These are phyloP conservation scores for Luidia sarsii DNA, from an alignment of 53 echinoderm and acorn worm genomes.

Conservation along the genomic window DNA sequence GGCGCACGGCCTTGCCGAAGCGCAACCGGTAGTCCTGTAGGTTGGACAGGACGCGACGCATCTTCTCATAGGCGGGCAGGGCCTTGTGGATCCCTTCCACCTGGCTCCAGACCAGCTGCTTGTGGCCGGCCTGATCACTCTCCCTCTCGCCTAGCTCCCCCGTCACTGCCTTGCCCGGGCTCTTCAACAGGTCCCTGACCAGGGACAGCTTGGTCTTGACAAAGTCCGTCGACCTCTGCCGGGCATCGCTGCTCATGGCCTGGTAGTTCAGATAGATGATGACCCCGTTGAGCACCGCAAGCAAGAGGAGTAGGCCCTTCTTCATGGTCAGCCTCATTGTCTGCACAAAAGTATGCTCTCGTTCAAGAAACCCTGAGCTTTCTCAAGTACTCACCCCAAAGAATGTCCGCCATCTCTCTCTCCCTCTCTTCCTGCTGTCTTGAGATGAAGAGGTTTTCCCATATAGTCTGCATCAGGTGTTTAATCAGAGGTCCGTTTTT, in stretches of 20 bases:
- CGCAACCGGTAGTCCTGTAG: conserved; percentile 65
- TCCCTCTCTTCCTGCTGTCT: no score
- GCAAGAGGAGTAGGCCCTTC: conserved; percentile 22
- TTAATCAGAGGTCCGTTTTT: no score
- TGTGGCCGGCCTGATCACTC: background rate
- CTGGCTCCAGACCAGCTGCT: conserved; percentile 60
- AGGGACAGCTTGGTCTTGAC: conserved; percentile 58
- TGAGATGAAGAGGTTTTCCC: no score
- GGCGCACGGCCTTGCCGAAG: conserved; percentile 39
- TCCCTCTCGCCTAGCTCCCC: background rate
- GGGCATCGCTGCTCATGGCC: conserved; percentile 47
- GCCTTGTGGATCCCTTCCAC: conserved; percentile 70
- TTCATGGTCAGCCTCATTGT: conserved; percentile 23
- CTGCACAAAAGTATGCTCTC: no score
- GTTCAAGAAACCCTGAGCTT: no score
- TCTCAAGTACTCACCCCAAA: no score
- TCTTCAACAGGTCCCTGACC: background rate
- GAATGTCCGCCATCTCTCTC: no score
- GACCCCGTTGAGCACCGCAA: conserved; percentile 58
- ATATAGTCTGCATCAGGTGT: no score
- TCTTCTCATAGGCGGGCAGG: conserved; percentile 75
- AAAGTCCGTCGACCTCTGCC: conserved; percentile 2
- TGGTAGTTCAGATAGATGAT: conserved; percentile 71
- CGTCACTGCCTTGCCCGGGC: background rate
- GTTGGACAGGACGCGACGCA: conserved; percentile 61